These are phyloP conservation scores for Julus scandinavius DNA, from an alignment of 2,888 invertebrate species.

Conservation along the genomic window DNA sequence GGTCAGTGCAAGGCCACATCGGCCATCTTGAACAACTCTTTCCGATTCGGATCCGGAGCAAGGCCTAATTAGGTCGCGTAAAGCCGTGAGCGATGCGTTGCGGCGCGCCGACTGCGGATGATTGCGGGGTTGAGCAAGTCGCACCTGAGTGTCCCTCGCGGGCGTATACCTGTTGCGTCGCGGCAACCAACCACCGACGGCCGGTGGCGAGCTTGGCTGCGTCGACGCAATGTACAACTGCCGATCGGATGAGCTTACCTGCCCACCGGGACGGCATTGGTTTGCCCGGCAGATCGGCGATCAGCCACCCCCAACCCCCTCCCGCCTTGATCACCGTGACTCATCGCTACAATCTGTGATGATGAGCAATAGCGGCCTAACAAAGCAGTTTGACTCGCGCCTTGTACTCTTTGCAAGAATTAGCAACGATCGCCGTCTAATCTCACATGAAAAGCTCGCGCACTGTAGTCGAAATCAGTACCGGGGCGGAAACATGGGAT, in stretches of 20 bases:
- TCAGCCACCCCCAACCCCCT: background rate
- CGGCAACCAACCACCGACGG: background rate
- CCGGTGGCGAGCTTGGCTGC: background rate
- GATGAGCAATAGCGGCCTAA: no score
- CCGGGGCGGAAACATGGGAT: no score
- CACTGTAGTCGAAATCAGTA: no score
- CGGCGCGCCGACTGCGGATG: background rate
- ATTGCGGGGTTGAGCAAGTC: conserved; percentile 2
- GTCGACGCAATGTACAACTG: no score
- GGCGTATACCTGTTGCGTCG: background rate
- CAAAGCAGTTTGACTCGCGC: no score
- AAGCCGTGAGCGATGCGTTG: conserved; percentile 18
- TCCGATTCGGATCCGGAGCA: background rate
- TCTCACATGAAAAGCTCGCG: no score
- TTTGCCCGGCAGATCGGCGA: background rate
- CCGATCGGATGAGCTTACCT: background rate
- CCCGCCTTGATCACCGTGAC: no score
- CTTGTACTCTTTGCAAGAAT: no score
- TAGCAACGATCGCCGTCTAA: no score
- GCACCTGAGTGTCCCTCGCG: background rate
- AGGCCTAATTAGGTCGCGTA: background rate
- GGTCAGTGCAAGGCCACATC: no score
- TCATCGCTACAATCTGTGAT: no score
- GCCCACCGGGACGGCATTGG: conserved; percentile 3
- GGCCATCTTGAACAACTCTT: no score